Conservation (phyloP, 2,113 vertebrate species). For the Notothenia rossii region DNA sequence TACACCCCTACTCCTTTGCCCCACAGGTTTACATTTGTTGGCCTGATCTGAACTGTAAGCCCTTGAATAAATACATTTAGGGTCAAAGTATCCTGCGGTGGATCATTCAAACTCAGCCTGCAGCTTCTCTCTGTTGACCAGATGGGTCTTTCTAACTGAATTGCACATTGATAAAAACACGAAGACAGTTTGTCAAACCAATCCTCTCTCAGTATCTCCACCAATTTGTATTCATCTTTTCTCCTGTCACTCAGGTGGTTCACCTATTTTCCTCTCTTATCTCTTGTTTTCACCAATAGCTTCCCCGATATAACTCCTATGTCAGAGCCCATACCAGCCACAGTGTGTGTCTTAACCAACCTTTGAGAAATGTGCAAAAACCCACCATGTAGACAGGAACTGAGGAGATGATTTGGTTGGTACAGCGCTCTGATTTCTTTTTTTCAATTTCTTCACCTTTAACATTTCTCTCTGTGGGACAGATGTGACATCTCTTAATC, state of each 20-base stretch:
- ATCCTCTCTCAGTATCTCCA: constrained; percentile 7
- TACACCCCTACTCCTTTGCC: constrained; percentile 3
- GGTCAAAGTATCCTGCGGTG: constrained; percentile 32
- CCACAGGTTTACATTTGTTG: constrained; percentile 23
- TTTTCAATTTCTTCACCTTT: background rate
- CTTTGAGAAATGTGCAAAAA: background rate
- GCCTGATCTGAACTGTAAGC: constrained; percentile 18
- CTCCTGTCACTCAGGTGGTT: constrained; percentile 8
- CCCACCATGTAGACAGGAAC: background rate
- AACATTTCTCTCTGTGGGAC: constrained; percentile 17
- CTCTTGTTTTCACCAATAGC: background rate
- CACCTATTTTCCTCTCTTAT: background rate
- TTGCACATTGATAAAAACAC: constrained; percentile 29
- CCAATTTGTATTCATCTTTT: background rate
- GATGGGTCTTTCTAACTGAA: constrained; percentile 58
- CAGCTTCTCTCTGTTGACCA: constrained; percentile 55
- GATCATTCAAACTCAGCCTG: constrained; percentile 55
- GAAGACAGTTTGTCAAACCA: constrained; percentile 17
- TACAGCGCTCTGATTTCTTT: background rate
- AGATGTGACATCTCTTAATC: constrained; percentile 58
- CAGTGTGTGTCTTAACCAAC: background rate
- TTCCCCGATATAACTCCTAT: background rate
- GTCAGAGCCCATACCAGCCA: background rate
- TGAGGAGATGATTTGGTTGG: background rate
- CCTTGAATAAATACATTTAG: constrained; percentile 1